Evolutionary conservation across 2,888 invertebrate species (phyloP), one percentile per base, ranked within the genome.

Genomic region (Invenusta paracnida): DNA sequence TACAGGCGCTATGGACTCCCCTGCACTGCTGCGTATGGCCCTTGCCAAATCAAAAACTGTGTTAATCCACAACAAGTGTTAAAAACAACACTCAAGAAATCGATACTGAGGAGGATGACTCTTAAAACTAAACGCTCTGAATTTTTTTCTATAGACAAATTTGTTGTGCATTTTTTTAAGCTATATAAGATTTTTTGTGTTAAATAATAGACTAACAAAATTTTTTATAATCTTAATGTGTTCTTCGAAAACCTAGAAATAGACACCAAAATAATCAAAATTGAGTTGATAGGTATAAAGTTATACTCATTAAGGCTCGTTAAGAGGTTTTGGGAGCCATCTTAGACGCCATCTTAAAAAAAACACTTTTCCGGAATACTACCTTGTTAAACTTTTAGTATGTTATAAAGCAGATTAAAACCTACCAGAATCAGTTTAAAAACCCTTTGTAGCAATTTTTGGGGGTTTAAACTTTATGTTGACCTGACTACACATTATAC

Each of bases 211-310:
- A 23, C 73, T 73, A 73, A 13, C 73, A 73, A n/a, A n/a, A n/a
- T n/a, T n/a, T n/a, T n/a, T n/a, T n/a, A n/a, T n/a, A n/a, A n/a
- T n/a, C n/a, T n/a, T n/a, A n/a, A n/a, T n/a, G n/a, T n/a, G n/a
- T n/a, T n/a, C n/a, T n/a, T n/a, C n/a, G n/a, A 73, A 73, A 73
- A 73, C 73, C 73, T 73, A 73, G 73, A 73, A 13, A 73, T 73
- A 73, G 73, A 73, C 73, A 73, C 73, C 27, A 73, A 73, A 73
- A 73, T 23, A 13, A 73, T 23, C 5, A 13, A 23, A 2, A 13
- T 73, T 73, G 73, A 23, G 5, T 23, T 13, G 5, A 73, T 73
- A 23, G 23, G 5, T 13, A 73, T 23, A 5, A 23, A 73, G 73
- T 73, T 73, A 73, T 73, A 23, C 11, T 73, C 17, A 73, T 73